phyloP scores from a whole-genome alignment of 2,888 invertebrate species.

The Lasius fuliginosus region DNA sequence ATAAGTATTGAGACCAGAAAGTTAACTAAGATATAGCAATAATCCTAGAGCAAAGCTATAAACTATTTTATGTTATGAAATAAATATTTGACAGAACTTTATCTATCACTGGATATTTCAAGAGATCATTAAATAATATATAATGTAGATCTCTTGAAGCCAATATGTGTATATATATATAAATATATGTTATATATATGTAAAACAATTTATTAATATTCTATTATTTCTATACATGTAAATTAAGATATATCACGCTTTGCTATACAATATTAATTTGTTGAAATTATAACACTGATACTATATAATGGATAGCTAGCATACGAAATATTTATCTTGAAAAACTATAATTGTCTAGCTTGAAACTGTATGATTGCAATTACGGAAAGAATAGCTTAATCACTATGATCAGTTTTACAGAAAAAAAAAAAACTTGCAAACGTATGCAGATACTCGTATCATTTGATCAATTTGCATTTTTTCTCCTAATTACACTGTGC shows the following conservation, averaged over 20 bases:
- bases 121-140: neutral
- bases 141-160: neutral
- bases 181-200: conserved; percentile 61
- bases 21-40: conserved; percentile 54
- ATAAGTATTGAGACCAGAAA: conserved; percentile 14
- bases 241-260: conserved; percentile 67
- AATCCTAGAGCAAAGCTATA: conserved; percentile 60
- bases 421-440: neutral
- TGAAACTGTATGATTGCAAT: neutral
- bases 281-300: conserved; percentile 34
- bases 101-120: neutral
- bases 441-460: neutral
- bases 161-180: neutral
- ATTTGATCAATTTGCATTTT: neutral
- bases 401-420: neutral
- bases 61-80: conserved; percentile 44
- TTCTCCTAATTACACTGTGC: neutral
- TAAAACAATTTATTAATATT: conserved; percentile 81
- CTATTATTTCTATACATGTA: conserved; percentile 77
- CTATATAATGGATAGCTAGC: conserved; percentile 5
- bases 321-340: conserved; percentile 19
- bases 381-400: neutral
- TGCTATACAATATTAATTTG: conserved; percentile 45
- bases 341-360: neutral
- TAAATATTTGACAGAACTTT: conserved; percentile 1